Evolutionary conservation across 1,140 invertebrate genomes (phyloP).

Genomic region (Adoxophyes honmai): DNA sequence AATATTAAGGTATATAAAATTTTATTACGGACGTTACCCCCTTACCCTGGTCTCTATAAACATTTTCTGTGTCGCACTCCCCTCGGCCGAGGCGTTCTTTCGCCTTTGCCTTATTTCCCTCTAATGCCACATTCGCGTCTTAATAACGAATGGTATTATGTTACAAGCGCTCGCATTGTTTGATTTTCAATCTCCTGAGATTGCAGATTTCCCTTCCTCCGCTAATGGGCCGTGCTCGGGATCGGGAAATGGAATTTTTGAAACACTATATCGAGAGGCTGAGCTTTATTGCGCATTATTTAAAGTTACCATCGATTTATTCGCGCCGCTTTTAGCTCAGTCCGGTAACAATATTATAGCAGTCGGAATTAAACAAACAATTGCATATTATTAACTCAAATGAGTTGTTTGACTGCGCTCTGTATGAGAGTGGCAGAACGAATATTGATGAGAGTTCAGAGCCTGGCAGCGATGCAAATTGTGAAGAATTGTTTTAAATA

Average conservation of each 20-base stretch:
- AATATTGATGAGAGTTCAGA: no score
- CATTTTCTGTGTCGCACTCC: constrained; percentile 60
- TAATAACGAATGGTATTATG: constrained; percentile 65
- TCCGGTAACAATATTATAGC: constrained; percentile 27
- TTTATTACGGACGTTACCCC: constrained; percentile 68
- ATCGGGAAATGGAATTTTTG: constrained; percentile 41
- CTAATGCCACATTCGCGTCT: constrained; percentile 67
- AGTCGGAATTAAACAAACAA: constrained; percentile 30
- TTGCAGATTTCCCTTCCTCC: constrained; percentile 46
- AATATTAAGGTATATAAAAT: constrained; percentile 74
- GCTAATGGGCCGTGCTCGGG: constrained; percentile 43
- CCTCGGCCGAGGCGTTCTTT: constrained; percentile 37
- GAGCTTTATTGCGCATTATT: constrained; percentile 42
- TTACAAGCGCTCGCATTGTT: constrained; percentile 60
- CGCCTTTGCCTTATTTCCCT: constrained; percentile 54
- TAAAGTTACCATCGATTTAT: constrained; percentile 37
- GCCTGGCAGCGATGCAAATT: no score
- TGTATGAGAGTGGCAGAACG: constrained; percentile 33
- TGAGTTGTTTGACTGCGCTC: constrained; percentile 57
- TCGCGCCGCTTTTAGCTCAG: constrained; percentile 18
- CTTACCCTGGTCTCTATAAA: constrained; percentile 61
- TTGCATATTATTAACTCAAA: constrained; percentile 55
- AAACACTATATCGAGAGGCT: constrained; percentile 38
- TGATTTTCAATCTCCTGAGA: constrained; percentile 63
- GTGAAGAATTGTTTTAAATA: no score